Evolutionary conservation across 2,113 vertebrate species (phyloP), one percentile per base, ranked within the genome.

Genomic region (Atrichornis clamosus): DNA sequence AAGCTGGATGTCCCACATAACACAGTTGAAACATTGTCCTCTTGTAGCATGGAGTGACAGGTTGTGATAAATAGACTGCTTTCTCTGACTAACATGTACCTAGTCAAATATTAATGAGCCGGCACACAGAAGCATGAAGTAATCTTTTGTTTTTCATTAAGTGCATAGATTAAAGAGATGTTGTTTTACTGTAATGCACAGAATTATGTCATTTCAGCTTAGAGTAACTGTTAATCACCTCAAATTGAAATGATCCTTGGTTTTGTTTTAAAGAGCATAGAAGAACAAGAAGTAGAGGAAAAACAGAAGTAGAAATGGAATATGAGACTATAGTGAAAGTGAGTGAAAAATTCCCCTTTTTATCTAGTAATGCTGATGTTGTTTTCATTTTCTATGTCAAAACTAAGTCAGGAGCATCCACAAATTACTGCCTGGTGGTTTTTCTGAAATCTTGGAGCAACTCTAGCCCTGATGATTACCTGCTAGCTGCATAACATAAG

Each of bases 191-290:
- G 86, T 96, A 95, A 89, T 94, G 90, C 94, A 93, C 95, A 96
- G 91, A 96, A 97, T 97, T 85, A 91, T 96, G 90, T 97, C 49
- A 95, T 97, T 96, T 95, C 95, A 96, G 95, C 93, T 96, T 94
- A 97, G 96, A 96, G 94, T 80, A 85, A 73, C 13, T 97, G 94
- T 87, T 96, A 81, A 97, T 96, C 96, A 93, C 63, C 55, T 97
- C 78, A 90, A 92, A 97, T 96, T 97, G 90, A 97, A 97, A 97
- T 94, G 94, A 97, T 96, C 97, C 96, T 97, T 97, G 97, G 90
- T 97, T 97, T 97, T 97, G 97, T 97, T 97, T 97, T 97, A 96
- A 97, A 97, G 97, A 97, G 95, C 97, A 97, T 97, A 97, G 97
- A 97, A 97, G 97, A 97, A 97, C 97, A 97, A 97, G 97, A 97